Evolutionary conservation across 2,888 invertebrate genomes (phyloP).

Genomic region (Cylloceria caligata): DNA sequence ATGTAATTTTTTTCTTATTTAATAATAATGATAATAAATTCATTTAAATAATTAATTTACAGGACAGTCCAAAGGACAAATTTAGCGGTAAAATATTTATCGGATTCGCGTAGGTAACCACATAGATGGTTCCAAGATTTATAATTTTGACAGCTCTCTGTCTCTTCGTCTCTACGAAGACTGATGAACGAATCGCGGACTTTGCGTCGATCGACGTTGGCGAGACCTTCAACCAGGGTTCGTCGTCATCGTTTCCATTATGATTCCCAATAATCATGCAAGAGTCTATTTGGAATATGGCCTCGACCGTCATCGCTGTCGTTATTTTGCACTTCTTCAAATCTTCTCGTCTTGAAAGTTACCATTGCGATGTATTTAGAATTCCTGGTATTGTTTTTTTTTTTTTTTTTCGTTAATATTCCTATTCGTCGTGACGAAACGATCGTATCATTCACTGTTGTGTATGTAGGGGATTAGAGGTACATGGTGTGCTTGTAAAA

Average conservation of each 20-base stretch:
- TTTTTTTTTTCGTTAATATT: too few relatives aligned
- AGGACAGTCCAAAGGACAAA: too few relatives aligned
- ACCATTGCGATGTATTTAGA: neutral
- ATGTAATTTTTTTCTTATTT: neutral
- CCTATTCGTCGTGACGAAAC: slow-evolving; percentile 13
- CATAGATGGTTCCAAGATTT: too few relatives aligned
- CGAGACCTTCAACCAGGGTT: slow-evolving; percentile 43
- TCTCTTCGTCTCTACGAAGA: too few relatives aligned
- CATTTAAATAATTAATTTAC: neutral
- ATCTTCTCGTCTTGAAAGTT: neutral
- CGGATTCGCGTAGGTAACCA: too few relatives aligned
- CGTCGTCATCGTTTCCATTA: slow-evolving; percentile 42
- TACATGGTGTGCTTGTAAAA: slow-evolving; percentile 23
- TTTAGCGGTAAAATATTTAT: too few relatives aligned
- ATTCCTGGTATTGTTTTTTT: neutral
- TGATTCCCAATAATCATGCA: slow-evolving; percentile 30
- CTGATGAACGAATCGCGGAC: slow-evolving; percentile 38
- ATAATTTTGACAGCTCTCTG: neutral
- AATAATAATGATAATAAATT: neutral
- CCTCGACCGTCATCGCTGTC: slow-evolving; percentile 18
- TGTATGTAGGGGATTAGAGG: slow-evolving; percentile 20
- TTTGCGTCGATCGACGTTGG: slow-evolving; percentile 37
- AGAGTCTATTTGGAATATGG: slow-evolving; percentile 4
- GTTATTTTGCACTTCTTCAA: slow-evolving; percentile 7
- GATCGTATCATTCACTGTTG: slow-evolving; percentile 63